Conservation (phyloP, 1,140 invertebrate species). For the Bursaphelenchus mucronatus region DNA sequence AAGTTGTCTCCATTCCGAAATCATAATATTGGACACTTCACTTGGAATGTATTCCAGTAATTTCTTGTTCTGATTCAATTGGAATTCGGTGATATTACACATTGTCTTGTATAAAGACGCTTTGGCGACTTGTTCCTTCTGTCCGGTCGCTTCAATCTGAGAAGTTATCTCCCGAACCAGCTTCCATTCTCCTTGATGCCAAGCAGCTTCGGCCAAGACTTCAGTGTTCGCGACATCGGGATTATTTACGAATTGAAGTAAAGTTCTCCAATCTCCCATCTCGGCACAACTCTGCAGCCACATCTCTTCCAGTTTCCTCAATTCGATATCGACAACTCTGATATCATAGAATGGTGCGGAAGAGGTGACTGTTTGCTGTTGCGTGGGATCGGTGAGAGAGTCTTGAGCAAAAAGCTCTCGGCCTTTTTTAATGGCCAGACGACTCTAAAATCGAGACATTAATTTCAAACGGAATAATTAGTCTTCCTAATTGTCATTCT, state of each 20-base stretch:
- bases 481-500: too few relatives aligned
- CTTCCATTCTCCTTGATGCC: conserved; percentile 37
- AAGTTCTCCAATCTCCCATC: conserved; percentile 41
- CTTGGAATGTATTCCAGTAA: conserved; percentile 22
- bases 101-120: conserved; percentile 1
- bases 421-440: conserved; percentile 10
- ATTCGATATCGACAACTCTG: conserved; percentile 9
- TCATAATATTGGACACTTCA: conserved; percentile 32
- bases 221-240: conserved; percentile 31
- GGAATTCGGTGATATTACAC: conserved; percentile 8
- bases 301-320: conserved; percentile 4
- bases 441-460: not conserved
- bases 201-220: conserved; percentile 34
- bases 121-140: too few relatives aligned
- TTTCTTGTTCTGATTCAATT: conserved; percentile 22
- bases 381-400: not conserved
- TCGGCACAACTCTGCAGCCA: conserved; percentile 31
- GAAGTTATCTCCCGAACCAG: conserved; percentile 6
- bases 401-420: not conserved
- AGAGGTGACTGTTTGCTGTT: conserved; percentile 4
- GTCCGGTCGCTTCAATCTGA: conserved; percentile 16
- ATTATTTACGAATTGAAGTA: conserved; percentile 29
- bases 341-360: not conserved
- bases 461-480: too few relatives aligned
- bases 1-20: conserved; percentile 34